These are phyloP conservation scores for Leptoteleia sp. DNA, from an alignment of 1,140 invertebrate species.

Conservation along the genomic window DNA sequence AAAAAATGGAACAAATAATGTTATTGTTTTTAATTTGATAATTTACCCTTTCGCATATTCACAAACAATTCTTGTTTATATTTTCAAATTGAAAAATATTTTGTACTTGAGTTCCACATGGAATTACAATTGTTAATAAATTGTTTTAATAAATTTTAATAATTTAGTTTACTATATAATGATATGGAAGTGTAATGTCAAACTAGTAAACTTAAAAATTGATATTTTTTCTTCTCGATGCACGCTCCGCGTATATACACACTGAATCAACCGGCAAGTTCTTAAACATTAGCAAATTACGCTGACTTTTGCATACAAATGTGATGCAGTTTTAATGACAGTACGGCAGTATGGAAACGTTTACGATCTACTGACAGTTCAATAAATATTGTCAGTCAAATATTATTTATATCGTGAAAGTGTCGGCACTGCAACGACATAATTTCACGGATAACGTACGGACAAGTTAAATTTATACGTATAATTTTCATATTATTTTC, in stretches of 20 bases:
- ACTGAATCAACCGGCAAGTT: conserved; percentile 36
- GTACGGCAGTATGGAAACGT: conserved; percentile 18
- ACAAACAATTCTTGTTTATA: too few relatives aligned
- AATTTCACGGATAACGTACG: not conserved
- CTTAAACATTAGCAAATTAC: conserved; percentile 51
- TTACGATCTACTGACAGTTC: conserved; percentile 33
- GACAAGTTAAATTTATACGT: not conserved
- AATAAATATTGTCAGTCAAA: conserved; percentile 34
- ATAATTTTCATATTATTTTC: conserved; percentile 17
- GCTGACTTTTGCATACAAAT: conserved; percentile 32
- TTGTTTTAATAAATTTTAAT: too few relatives aligned
- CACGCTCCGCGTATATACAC: conserved; percentile 21
- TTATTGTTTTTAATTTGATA: too few relatives aligned
- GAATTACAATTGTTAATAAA: too few relatives aligned
- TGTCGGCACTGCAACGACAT: conserved; percentile 1
- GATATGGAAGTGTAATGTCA: too few relatives aligned
- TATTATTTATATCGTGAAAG: conserved; percentile 10
- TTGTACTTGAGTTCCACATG: too few relatives aligned
- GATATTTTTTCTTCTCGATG: too few relatives aligned
- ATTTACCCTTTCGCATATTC: too few relatives aligned
- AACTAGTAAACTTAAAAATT: too few relatives aligned
- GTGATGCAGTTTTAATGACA: conserved; percentile 39
- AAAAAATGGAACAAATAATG: too few relatives aligned
- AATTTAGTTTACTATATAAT: too few relatives aligned
- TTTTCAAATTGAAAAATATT: too few relatives aligned